A percentile compares a stretch with the other conserved stretches of the same genome.
Conservation (phyloP, 2,113 vertebrate genomes). For the Phoenicopterus ruber region DNA sequence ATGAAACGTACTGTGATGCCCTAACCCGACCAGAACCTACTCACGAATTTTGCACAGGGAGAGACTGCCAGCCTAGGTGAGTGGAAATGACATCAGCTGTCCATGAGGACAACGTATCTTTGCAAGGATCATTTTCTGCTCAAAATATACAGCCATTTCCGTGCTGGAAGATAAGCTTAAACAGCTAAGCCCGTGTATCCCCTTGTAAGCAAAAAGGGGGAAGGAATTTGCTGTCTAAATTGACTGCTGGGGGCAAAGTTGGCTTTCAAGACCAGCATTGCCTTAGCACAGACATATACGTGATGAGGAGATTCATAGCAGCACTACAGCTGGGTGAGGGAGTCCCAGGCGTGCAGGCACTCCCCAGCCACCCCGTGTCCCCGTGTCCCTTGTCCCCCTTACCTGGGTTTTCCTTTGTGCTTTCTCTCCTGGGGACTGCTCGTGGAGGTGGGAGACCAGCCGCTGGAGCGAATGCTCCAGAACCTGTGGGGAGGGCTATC, state of each 20-base stretch:
- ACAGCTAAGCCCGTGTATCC: background rate
- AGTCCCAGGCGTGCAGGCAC: background rate
- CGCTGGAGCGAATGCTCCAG: slow-evolving; percentile 88
- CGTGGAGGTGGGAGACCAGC: slow-evolving; percentile 86
- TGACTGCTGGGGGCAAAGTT: background rate
- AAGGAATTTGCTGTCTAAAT: background rate
- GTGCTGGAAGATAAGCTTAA: background rate
- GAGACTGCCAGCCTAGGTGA: slow-evolving; percentile 87
- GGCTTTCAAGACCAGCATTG: background rate
- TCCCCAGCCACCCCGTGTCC: background rate
- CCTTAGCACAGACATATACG: accelerated
- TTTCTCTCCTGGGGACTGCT: background rate
- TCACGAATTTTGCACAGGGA: slow-evolving; percentile 85
- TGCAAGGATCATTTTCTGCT: background rate
- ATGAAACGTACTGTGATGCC: slow-evolving; percentile 83
- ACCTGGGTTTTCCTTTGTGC: background rate
- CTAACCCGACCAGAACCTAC: slow-evolving; percentile 84
- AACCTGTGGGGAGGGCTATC: slow-evolving; percentile 84
- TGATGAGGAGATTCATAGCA: background rate
- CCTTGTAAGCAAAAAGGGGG: background rate
- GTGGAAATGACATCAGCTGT: background rate
- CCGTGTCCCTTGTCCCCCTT: background rate
- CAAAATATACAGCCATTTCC: background rate
- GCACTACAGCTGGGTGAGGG: background rate
- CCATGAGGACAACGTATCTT: accelerated